Evolutionary conservation across 1,140 invertebrate species (phyloP), one percentile per base, ranked within the genome.

Genomic region (Ceratosolen fusciceps): DNA sequence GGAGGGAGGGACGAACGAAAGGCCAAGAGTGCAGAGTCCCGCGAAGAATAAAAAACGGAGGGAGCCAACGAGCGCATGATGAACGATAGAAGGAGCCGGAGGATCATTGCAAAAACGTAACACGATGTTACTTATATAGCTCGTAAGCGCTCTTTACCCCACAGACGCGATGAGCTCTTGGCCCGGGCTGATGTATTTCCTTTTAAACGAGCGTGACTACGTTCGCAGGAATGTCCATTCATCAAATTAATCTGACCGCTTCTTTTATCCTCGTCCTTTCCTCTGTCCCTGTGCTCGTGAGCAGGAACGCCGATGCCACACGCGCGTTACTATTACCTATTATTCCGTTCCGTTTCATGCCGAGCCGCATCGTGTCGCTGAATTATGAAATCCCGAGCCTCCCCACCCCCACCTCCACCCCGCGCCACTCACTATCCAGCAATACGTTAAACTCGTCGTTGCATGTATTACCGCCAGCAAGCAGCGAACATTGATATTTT

Each of bases 21-120:
- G 56, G 21, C 21, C 29, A 29, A 39, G 73, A 52, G 26, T 29
- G 37, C 1, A 21, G 49, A 14, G 16, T 19, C 37, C 29, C 4
- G 37, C 24, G 56, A 47, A 47, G 54, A 24, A 75, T 74, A 74
- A 74, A n/a, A 74, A 74, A 62, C 71, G 21, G 4, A 34, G 49
- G 47, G 29, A 49, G 71, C 54, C 21, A 74, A 62, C 58, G 3
- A 82, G 70, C 68, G 39, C 74, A 72, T 83, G 83, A 84, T 83
- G 79, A 56, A 83, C 82, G 83, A 83, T 80, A 79, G 39, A 71
- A 49, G 26, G 68, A 67, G 65, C 58, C 72, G 65, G 75, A 70
- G 80, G 79, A 82, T 79, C 75, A 68, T 65, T 60, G 82, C 77
- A 84, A 84, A 84, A 84, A 84, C 79, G 49, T 73, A 79, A 83